These are phyloP conservation scores for Microvelia longipes DNA, from an alignment of 1,140 invertebrate species.

Conservation along the genomic window DNA sequence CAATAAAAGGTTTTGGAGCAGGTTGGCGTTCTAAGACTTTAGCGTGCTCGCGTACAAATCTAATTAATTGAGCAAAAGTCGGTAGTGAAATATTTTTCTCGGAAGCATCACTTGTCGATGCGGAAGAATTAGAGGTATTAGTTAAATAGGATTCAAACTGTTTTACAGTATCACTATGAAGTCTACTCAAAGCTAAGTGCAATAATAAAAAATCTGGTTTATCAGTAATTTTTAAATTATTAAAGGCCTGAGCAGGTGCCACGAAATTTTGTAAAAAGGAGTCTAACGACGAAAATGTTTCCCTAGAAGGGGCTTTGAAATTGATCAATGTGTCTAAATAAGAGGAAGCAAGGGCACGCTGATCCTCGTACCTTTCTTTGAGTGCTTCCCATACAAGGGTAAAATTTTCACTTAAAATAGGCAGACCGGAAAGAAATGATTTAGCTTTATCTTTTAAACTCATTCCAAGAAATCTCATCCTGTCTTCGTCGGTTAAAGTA, in stretches of 20 bases:
- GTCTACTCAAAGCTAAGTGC: neutral
- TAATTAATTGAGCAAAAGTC: neutral
- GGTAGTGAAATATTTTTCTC: neutral
- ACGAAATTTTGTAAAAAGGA: neutral
- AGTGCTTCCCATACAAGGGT: neutral
- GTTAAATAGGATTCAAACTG: neutral
- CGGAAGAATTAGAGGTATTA: neutral
- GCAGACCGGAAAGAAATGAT: neutral
- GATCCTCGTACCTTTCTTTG: neutral
- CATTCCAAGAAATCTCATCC: neutral
- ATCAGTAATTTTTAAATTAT: neutral
- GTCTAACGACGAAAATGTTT: neutral
- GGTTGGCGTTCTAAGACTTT: neutral
- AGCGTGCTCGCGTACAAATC: neutral
- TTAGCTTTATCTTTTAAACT: neutral
- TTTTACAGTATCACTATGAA: neutral
- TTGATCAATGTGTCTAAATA: neutral
- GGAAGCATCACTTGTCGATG: too few species aligned
- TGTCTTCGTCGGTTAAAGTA: neutral
- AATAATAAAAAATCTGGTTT: neutral
- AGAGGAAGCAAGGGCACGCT: neutral
- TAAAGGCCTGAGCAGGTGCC: neutral
- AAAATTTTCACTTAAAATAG: neutral
- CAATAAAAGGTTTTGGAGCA: neutral
- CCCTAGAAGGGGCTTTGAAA: neutral